A percentile compares a stretch with the other conserved stretches of the same genome.
Evolutionary conservation across 2,113 vertebrate species (phyloP).

Genomic region (Stegostoma tigrinum): DNA sequence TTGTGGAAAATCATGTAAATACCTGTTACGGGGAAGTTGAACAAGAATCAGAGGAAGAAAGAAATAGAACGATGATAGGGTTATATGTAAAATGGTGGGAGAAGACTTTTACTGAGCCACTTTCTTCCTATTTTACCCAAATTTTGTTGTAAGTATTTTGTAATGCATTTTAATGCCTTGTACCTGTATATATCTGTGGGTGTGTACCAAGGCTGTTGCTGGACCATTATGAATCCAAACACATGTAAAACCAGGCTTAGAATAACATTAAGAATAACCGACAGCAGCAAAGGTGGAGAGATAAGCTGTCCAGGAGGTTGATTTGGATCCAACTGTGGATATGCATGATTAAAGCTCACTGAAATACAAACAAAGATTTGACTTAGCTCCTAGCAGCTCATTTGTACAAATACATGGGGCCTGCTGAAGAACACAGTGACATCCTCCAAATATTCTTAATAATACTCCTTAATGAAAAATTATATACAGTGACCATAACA

Average conservation of each 20-base stretch:
- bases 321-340: constrained; percentile 59
- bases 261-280: constrained; percentile 61
- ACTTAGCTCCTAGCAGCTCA: background rate
- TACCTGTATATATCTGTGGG: constrained; percentile 48
- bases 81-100: background rate
- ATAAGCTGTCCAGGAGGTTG: constrained; percentile 58
- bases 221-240: constrained; percentile 59
- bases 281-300: constrained; percentile 63
- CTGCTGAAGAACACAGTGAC: background rate
- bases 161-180: background rate
- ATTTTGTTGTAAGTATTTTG: background rate
- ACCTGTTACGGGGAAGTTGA: background rate
- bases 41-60: background rate
- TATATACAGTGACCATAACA: background rate
- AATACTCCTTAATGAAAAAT: background rate
- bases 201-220: constrained; percentile 63
- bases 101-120: background rate
- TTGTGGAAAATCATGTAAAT: background rate
- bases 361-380: constrained; percentile 38
- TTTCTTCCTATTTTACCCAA: no score
- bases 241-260: constrained; percentile 59
- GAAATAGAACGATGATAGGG: background rate
- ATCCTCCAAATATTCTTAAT: background rate
- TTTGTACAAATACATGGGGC: background rate
- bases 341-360: constrained; percentile 66